Evolutionary conservation across 2,797 vertebrate species (phyloP).

Genomic region (Eptatretus atami): DNA sequence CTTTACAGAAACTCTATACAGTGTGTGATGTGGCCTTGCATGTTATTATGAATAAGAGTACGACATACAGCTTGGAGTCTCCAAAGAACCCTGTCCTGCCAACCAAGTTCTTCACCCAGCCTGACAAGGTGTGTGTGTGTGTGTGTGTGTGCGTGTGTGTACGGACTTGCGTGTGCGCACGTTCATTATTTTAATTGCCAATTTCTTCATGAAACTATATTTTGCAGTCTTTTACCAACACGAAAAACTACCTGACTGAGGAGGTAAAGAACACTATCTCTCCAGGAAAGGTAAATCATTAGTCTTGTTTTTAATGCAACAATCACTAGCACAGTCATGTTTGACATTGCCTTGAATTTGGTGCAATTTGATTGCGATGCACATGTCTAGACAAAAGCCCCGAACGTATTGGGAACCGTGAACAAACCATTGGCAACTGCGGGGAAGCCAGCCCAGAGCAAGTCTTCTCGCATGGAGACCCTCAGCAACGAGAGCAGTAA

Average conservation of each 20-base stretch:
- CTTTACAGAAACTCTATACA: slow-evolving; percentile 63
- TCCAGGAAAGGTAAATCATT: slow-evolving; percentile 55
- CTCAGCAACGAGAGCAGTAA: slow-evolving; percentile 41
- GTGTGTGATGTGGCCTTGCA: slow-evolving; percentile 87
- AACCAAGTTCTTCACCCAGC: slow-evolving; percentile 60
- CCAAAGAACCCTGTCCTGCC: slow-evolving; percentile 74
- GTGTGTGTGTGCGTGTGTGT: slow-evolving; percentile 9
- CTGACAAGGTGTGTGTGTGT: slow-evolving; percentile 39
- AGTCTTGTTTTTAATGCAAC: slow-evolving; percentile 6
- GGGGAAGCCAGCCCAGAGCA: slow-evolving; percentile 48
- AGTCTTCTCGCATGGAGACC: slow-evolving; percentile 32
- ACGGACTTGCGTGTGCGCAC: too few species aligned
- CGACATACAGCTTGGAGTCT: slow-evolving; percentile 61
- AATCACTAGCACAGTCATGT: neutral
- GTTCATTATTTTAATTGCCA: slow-evolving; percentile 7
- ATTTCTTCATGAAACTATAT: neutral
- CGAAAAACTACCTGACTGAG: slow-evolving; percentile 58
- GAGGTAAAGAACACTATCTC: slow-evolving; percentile 60
- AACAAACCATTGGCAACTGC: slow-evolving; percentile 76
- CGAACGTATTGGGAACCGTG: slow-evolving; percentile 52
- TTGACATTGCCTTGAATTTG: neutral
- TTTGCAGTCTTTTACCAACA: slow-evolving; percentile 62
- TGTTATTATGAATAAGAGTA: slow-evolving; percentile 91
- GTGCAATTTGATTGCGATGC: neutral
- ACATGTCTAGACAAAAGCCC: slow-evolving; percentile 38